Conservation (phyloP, 2,888 invertebrate species). For the Xylota sylvarum region DNA sequence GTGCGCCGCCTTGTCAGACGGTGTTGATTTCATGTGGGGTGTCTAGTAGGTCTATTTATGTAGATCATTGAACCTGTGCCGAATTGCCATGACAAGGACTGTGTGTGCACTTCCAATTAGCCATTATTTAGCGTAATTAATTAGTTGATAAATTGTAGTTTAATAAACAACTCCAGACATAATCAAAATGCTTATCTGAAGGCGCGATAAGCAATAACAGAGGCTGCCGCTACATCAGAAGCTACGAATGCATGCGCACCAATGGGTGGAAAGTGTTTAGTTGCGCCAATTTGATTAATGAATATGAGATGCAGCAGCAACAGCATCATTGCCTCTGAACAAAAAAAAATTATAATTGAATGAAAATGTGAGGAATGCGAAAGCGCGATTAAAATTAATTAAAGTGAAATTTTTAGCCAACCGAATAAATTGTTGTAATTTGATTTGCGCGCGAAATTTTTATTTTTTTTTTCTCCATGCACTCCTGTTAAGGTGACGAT, state of each 20-base stretch:
- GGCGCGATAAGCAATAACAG: conserved; percentile 55
- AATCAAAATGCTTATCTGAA: conserved; percentile 62
- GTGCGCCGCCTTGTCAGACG: conserved; percentile 12
- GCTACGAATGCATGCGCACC: conserved; percentile 28
- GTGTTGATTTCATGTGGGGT: conserved; percentile 47
- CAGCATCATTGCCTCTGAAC: conserved; percentile 34
- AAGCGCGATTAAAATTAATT: conserved; percentile 69
- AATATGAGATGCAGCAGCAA: conserved; percentile 46
- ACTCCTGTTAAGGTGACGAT: background rate
- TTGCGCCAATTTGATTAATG: conserved; percentile 71
- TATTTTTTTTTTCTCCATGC: conserved; percentile 33
- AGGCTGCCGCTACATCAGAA: conserved; percentile 9
- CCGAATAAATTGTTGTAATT: conserved; percentile 64
- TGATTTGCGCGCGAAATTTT: conserved; percentile 53
- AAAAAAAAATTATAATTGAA: conserved; percentile 48
- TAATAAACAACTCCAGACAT: conserved; percentile 30
- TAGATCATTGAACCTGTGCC: conserved; percentile 47
- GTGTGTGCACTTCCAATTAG: conserved; percentile 33
- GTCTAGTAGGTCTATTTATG: background rate
- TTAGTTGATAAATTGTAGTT: conserved; percentile 60
- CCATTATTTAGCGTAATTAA: conserved; percentile 61
- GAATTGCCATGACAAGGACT: conserved; percentile 22
- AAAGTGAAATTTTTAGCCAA: conserved; percentile 66
- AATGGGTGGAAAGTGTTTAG: conserved; percentile 64
- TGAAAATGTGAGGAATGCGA: conserved; percentile 62